A percentile compares a stretch with the other conserved stretches of the same genome.
These are phyloP conservation scores for Idaea straminata DNA, from an alignment of 2,888 invertebrate species.

Conservation along the genomic window DNA sequence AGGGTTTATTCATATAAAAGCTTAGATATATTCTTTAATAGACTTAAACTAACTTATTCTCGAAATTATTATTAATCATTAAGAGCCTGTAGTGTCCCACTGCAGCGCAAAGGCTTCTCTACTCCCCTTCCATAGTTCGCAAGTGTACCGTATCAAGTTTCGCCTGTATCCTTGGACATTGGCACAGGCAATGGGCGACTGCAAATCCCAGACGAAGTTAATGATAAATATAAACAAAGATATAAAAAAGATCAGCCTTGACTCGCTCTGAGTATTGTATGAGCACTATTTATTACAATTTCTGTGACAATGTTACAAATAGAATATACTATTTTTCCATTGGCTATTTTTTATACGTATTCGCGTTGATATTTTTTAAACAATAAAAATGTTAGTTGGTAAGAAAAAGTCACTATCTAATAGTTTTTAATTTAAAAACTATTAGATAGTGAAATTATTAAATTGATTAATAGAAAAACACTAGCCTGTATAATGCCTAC, in stretches of 20 bases:
- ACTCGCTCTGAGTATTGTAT: background rate
- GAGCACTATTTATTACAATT: slow-evolving; percentile 10
- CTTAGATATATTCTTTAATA: too few relatives aligned
- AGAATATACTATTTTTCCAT: background rate
- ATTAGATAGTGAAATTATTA: background rate
- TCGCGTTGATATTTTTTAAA: background rate
- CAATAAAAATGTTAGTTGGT: background rate
- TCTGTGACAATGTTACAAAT: slow-evolving; percentile 7
- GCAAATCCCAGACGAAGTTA: background rate
- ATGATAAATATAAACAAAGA: background rate
- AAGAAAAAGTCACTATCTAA: too few relatives aligned
- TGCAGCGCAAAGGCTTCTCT: too few relatives aligned
- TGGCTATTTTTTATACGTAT: background rate
- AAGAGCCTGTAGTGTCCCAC: too few relatives aligned
- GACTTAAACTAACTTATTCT: too few relatives aligned
- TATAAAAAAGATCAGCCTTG: background rate
- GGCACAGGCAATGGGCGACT: background rate
- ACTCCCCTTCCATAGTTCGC: too few relatives aligned
- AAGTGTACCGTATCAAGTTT: background rate
- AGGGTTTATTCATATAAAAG: too few relatives aligned
- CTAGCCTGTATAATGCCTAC: too few relatives aligned
- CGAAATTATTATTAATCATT: too few relatives aligned
- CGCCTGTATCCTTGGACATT: background rate
- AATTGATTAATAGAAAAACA: background rate
- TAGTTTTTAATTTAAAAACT: too few relatives aligned